Conservation (phyloP, 2,113 vertebrate genomes). For the Trematomus loennbergii region DNA sequence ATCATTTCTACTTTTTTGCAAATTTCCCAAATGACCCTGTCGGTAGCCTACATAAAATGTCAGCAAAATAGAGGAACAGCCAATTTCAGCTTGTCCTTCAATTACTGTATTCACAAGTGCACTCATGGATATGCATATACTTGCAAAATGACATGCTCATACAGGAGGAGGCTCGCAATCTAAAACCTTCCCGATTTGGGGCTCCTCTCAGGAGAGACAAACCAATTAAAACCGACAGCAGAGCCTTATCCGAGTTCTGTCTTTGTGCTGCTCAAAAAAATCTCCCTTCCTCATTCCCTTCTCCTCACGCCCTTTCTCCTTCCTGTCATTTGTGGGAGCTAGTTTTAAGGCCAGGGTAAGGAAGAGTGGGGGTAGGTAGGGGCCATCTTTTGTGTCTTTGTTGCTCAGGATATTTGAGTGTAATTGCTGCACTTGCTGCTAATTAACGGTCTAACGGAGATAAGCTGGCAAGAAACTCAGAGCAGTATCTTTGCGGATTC, state of each 20-base stretch:
- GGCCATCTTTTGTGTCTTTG: slow-evolving; percentile 73
- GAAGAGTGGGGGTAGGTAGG: slow-evolving; percentile 30
- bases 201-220: slow-evolving; percentile 81
- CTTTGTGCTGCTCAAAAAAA: slow-evolving; percentile 62
- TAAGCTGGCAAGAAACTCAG: slow-evolving; percentile 73
- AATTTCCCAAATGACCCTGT: slow-evolving; percentile 2
- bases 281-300: slow-evolving; percentile 46
- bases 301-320: slow-evolving; percentile 48
- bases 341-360: slow-evolving; percentile 61
- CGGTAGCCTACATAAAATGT: slow-evolving; percentile 34
- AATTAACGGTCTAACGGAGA: slow-evolving; percentile 77
- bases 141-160: slow-evolving; percentile 28
- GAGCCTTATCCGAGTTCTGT: slow-evolving; percentile 74
- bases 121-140: slow-evolving; percentile 6
- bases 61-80: slow-evolving; percentile 12
- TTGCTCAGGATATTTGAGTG: slow-evolving; percentile 75
- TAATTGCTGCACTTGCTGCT: slow-evolving; percentile 78
- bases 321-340: slow-evolving; percentile 65
- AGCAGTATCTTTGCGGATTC: slow-evolving; percentile 70
- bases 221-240: slow-evolving; percentile 80
- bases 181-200: slow-evolving; percentile 74
- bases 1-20: not conserved
- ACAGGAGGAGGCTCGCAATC: slow-evolving; percentile 49
- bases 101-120: not conserved
- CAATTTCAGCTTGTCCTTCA: slow-evolving; percentile 9